Evolutionary conservation across 2,888 invertebrate genomes (phyloP).

Genomic region (Ditylenchus weischeri): DNA sequence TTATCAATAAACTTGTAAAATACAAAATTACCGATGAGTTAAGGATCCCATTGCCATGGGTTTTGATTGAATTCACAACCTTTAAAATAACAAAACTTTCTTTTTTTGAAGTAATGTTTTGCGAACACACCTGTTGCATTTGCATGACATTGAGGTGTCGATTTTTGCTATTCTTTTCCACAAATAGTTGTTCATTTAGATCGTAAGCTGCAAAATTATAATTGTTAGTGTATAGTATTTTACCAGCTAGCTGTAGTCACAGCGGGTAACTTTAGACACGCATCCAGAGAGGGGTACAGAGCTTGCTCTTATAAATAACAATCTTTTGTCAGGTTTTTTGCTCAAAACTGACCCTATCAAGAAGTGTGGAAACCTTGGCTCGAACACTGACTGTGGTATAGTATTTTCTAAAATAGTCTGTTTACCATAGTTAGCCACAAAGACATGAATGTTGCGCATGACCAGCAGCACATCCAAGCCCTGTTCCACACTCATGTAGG

Average conservation of each 20-base stretch:
- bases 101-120: too few species aligned
- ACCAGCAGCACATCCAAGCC: slow-evolving; percentile 93
- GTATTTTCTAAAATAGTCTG: too few species aligned
- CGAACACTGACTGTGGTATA: too few species aligned
- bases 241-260: too few species aligned
- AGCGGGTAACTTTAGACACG: too few species aligned
- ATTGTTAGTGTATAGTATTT: too few species aligned
- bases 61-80: slow-evolving; percentile 84
- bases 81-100: too few species aligned
- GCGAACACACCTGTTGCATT: slow-evolving; percentile 74
- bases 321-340: too few species aligned
- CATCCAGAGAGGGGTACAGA: too few species aligned
- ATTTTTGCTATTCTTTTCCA: slow-evolving; percentile 83
- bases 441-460: slow-evolving; percentile 90
- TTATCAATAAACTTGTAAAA: slow-evolving; percentile 10
- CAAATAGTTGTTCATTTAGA: slow-evolving; percentile 72
- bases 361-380: too few species aligned
- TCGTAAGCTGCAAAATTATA: slow-evolving; percentile 68
- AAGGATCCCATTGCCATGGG: slow-evolving; percentile 93
- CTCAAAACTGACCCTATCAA: too few species aligned
- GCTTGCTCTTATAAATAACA: too few species aligned
- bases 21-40: slow-evolving; percentile 75
- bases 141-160: slow-evolving; percentile 92
- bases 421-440: slow-evolving; percentile 79
- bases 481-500: slow-evolving; percentile 89